These are phyloP conservation scores for Trichogramma dendrolimi DNA, from an alignment of 2,888 invertebrate species.

Conservation along the genomic window DNA sequence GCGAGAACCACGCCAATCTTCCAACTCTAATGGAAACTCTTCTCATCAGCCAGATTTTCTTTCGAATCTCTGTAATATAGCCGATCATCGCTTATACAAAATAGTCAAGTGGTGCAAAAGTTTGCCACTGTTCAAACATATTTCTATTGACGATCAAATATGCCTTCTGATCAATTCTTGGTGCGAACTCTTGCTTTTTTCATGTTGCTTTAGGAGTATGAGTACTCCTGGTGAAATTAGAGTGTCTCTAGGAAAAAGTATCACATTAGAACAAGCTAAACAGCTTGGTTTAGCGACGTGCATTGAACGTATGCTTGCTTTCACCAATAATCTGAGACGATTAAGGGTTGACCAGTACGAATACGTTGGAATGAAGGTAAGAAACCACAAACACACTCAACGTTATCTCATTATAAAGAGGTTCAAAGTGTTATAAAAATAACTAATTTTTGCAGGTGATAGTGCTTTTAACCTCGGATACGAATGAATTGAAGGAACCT, in stretches of 20 bases:
- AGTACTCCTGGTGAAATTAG: constrained; percentile 84
- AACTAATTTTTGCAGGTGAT: constrained; percentile 41
- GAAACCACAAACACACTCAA: constrained; percentile 10
- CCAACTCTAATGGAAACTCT: constrained; percentile 31
- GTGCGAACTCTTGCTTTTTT: constrained; percentile 88
- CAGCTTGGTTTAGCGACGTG: constrained; percentile 78
- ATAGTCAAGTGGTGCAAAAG: constrained; percentile 99
- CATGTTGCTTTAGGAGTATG: constrained; percentile 92
- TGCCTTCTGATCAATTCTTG: constrained; percentile 94
- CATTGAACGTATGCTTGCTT: constrained; percentile 90
- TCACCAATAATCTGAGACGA: constrained; percentile 86
- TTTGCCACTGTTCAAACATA: constrained; percentile 91
- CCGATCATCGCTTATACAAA: constrained; percentile 92
- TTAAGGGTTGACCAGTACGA: constrained; percentile 91
- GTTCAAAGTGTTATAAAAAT: background rate
- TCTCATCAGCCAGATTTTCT: constrained; percentile 70
- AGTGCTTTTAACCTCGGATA: constrained; percentile 62
- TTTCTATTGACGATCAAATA: constrained; percentile 97
- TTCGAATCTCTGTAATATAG: constrained; percentile 87
- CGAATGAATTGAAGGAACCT: constrained; percentile 87
- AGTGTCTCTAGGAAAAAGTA: constrained; percentile 64
- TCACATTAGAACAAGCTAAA: constrained; percentile 64
- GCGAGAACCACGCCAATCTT: constrained; percentile 29
- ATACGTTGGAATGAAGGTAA: constrained; percentile 93
- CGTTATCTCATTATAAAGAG: background rate